A percentile compares a stretch with the other conserved stretches of the same genome.
phyloP scores from a whole-genome alignment of 2,888 invertebrate genomes.

The Agrochola lychnidis region DNA sequence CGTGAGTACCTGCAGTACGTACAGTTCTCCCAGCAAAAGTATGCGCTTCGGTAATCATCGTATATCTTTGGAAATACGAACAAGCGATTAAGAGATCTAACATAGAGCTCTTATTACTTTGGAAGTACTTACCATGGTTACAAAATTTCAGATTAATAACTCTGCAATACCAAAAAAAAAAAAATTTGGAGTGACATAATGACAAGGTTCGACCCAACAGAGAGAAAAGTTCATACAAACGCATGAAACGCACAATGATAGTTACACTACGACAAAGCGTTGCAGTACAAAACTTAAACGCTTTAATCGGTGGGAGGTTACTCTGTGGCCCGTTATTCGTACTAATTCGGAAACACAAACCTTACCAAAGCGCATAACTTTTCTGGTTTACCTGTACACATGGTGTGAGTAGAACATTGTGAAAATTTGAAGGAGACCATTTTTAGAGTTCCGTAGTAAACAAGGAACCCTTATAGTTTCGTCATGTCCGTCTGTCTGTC shows the following conservation, averaged over 20 bases:
- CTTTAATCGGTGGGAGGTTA: neutral
- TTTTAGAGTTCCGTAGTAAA: no score
- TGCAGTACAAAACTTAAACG: neutral
- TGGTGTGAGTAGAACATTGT: neutral
- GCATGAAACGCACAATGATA: neutral
- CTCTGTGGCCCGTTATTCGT: neutral
- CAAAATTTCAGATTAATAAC: no score
- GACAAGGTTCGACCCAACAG: neutral
- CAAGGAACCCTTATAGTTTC: no score
- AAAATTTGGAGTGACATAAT: neutral
- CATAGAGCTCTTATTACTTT: neutral
- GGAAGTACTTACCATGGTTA: neutral
- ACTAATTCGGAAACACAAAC: neutral
- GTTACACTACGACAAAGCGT: neutral
- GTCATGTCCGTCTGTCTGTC: no score
- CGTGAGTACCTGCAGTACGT: slow-evolving; percentile 81
- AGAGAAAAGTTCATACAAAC: neutral
- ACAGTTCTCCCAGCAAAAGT: neutral
- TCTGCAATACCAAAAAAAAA: neutral
- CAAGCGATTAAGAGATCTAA: neutral
- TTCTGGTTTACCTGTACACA: neutral
- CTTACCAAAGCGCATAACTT: neutral
- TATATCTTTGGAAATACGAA: neutral
- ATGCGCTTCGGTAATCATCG: slow-evolving; percentile 1
- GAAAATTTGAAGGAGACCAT: neutral